These are phyloP conservation scores for Drosophila micromelanica DNA, from an alignment of 1,140 invertebrate species.

Conservation along the genomic window DNA sequence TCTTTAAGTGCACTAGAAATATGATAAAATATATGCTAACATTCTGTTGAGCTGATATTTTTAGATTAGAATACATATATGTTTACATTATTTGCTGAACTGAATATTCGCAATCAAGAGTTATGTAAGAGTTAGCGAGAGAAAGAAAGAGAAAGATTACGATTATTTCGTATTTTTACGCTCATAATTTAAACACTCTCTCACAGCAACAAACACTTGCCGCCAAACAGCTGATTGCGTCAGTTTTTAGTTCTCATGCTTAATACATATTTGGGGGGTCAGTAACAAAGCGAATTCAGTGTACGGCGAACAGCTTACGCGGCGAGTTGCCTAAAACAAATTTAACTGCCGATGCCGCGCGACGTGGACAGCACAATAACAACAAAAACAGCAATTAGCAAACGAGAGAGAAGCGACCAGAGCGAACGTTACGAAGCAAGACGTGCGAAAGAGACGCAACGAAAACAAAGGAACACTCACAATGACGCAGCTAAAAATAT, in stretches of 20 bases:
- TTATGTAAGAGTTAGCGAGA: background rate
- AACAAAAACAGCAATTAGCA: background rate
- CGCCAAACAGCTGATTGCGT: conserved; percentile 4
- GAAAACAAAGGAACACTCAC: conserved; percentile 16
- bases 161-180: background rate
- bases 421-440: background rate
- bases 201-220: background rate
- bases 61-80: no score
- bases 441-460: conserved; percentile 13
- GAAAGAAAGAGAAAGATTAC: background rate
- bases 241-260: background rate
- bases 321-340: background rate
- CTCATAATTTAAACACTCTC: background rate
- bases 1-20: background rate
- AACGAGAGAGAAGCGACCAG: background rate
- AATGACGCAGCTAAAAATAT: conserved; percentile 33
- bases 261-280: conserved; percentile 19
- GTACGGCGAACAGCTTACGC: conserved; percentile 15
- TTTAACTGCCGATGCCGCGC: background rate
- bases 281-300: conserved; percentile 34
- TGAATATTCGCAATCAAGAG: background rate
- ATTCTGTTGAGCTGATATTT: no score
- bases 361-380: background rate
- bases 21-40: no score
- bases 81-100: no score